Conservation (phyloP, 2,888 invertebrate genomes). For the Catocala sponsa region DNA sequence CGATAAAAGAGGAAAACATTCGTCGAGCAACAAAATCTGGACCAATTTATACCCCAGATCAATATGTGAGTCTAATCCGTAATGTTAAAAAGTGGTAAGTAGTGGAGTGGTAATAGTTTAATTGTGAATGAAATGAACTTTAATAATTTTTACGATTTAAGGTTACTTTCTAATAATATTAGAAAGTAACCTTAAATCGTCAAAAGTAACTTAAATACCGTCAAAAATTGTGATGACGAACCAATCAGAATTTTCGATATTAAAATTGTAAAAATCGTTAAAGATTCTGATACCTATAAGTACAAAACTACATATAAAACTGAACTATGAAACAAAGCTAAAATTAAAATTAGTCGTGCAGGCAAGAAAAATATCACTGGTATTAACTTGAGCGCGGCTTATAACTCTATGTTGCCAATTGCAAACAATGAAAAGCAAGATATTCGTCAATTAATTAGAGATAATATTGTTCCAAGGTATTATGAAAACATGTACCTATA, state of each 20-base stretch:
- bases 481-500: constrained; percentile 22
- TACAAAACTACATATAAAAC: constrained; percentile 33
- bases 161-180: constrained; percentile 20
- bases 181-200: no score
- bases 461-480: constrained; percentile 31
- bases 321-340: constrained; percentile 26
- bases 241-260: constrained; percentile 28
- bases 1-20: neutral
- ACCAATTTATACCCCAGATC: neutral
- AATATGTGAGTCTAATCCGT: constrained; percentile 26
- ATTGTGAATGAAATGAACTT: constrained; percentile 28
- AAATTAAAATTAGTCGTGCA: constrained; percentile 29
- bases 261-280: constrained; percentile 31
- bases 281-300: constrained; percentile 31
- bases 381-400: constrained; percentile 26
- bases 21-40: neutral
- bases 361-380: constrained; percentile 28
- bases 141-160: constrained; percentile 30
- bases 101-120: constrained; percentile 29
- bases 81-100: constrained; percentile 33
- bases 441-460: constrained; percentile 25
- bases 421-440: constrained; percentile 31
- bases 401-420: constrained; percentile 31
- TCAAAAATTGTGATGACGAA: constrained; percentile 25
- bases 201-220: constrained; percentile 26